Percentiles rank a stretch among this genome's conserved stretches.
phyloP scores from a whole-genome alignment of 2,888 invertebrate genomes.

The Poecilus cupreus region DNA sequence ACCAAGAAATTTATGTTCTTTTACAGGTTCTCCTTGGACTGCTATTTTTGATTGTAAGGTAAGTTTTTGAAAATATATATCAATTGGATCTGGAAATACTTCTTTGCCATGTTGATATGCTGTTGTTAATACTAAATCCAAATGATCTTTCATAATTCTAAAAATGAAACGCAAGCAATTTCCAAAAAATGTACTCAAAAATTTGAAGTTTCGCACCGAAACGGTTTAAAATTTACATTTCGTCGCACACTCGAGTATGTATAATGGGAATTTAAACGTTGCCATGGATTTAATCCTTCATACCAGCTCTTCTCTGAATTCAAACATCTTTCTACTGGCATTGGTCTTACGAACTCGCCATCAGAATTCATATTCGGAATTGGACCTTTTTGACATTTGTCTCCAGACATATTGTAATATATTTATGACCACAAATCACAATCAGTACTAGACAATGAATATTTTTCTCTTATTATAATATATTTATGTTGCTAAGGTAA shows the following conservation, averaged over 20 bases:
- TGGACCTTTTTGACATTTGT: neutral
- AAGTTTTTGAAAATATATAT: slow-evolving; percentile 81
- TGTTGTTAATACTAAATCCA: slow-evolving; percentile 81
- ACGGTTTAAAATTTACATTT: slow-evolving; percentile 71
- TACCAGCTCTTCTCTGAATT: slow-evolving; percentile 58
- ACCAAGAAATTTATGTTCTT: neutral
- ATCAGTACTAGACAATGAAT: neutral
- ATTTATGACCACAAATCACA: neutral
- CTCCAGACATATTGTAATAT: neutral
- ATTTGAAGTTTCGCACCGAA: slow-evolving; percentile 63
- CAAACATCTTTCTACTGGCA: slow-evolving; percentile 64
- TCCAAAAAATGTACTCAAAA: slow-evolving; percentile 4
- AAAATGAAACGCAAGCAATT: neutral
- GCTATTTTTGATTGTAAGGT: slow-evolving; percentile 68
- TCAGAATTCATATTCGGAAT: slow-evolving; percentile 73
- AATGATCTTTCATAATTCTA: slow-evolving; percentile 79
- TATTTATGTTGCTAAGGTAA: slow-evolving; percentile 60
- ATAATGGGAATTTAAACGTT: slow-evolving; percentile 75
- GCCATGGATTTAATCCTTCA: slow-evolving; percentile 66
- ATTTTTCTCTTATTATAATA: slow-evolving; percentile 10
- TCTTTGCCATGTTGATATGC: slow-evolving; percentile 82
- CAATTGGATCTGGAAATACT: slow-evolving; percentile 78
- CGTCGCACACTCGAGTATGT: slow-evolving; percentile 75
- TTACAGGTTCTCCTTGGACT: neutral
- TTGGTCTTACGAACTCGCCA: slow-evolving; percentile 72